Base-by-base conservation (phyloP, 2,113 vertebrate genomes). In the Trogon melanurus region DNA sequence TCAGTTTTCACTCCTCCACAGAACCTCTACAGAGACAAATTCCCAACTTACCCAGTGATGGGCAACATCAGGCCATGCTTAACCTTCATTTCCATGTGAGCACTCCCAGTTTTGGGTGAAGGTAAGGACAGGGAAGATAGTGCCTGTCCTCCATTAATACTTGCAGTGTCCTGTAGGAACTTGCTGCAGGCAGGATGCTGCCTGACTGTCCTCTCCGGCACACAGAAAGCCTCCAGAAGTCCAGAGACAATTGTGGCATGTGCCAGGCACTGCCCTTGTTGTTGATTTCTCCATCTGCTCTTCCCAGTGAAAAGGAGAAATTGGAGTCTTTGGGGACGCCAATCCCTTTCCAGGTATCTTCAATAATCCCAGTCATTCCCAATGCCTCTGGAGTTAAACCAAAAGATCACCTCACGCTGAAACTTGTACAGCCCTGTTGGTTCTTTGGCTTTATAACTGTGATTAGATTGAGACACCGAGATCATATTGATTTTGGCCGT, bases 401-500 rank as follows among this genome's bases (percentile, higher is more conserved):
- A 45, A 44, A 75, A 54, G 30, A 74, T 36, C 48, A 27, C n/a
- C 48, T 41, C 41, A 16, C 0, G 2, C 57, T 45, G 60, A 64
- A 91, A 65, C 47, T 45, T 36, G 50, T 36, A 47, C 32, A 50
- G 30, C 11, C 47, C 34, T 66, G 10, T 36, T 87, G 54, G 54
- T 80, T 84, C 81, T 84, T 73, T 22, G 45, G 47, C 64, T 73
- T 79, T 71, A 26, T 71, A 67, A 57, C 70, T 74, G 64, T 85
- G 88, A 93, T 93, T 94, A 90, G 82, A 88, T 94, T 90, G 85
- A 79, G 78, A 54, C 34, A 44, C 70, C 27, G 62, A 57, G 80
- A 85, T 60, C 48, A 29, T 88, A 96, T 88, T 78, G 94, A 93
- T 95, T 95, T 93, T 92, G 80, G 74, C 88, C 85, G 61, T 94